Conservation (phyloP, 2,113 vertebrate species). For the Perccottus glenii region DNA sequence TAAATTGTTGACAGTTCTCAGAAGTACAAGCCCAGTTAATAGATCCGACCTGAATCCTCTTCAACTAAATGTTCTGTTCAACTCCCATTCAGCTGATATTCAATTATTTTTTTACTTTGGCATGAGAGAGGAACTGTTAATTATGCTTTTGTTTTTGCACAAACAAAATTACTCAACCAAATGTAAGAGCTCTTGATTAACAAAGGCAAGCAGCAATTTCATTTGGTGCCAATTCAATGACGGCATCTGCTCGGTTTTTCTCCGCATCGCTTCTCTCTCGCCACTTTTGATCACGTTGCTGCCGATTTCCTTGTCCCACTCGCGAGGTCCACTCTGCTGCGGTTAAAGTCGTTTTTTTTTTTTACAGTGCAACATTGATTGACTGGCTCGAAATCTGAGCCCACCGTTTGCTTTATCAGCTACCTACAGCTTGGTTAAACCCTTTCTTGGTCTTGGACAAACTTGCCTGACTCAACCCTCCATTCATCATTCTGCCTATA, state of each 20-base stretch:
- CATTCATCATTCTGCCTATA: conserved; percentile 54
- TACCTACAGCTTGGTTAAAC: conserved; percentile 72
- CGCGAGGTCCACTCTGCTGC: conserved; percentile 28
- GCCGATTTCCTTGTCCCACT: conserved; percentile 42
- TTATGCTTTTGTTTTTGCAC: conserved; percentile 73
- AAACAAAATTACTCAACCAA: conserved; percentile 77
- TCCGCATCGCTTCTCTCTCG: background rate
- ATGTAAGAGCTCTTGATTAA: conserved; percentile 70
- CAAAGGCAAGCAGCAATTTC: conserved; percentile 64
- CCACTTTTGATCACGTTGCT: conserved; percentile 38
- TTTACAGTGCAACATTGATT: conserved; percentile 51
- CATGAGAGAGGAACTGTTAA: conserved; percentile 66
- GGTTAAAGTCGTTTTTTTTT: conserved; percentile 50
- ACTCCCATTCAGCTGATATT: conserved; percentile 66
- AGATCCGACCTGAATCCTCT: conserved; percentile 50
- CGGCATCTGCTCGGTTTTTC: conserved; percentile 61
- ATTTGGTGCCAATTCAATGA: conserved; percentile 65
- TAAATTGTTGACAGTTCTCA: conserved; percentile 45
- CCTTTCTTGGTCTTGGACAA: conserved; percentile 57
- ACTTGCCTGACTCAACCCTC: conserved; percentile 39
- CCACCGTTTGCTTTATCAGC: conserved; percentile 63
- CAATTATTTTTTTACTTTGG: conserved; percentile 63
- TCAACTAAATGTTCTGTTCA: conserved; percentile 55
- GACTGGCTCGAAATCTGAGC: conserved; percentile 56
- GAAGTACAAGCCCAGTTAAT: conserved; percentile 33